Base-by-base conservation (phyloP, 2,113 vertebrate genomes). In the Jaculus jaculus region DNA sequence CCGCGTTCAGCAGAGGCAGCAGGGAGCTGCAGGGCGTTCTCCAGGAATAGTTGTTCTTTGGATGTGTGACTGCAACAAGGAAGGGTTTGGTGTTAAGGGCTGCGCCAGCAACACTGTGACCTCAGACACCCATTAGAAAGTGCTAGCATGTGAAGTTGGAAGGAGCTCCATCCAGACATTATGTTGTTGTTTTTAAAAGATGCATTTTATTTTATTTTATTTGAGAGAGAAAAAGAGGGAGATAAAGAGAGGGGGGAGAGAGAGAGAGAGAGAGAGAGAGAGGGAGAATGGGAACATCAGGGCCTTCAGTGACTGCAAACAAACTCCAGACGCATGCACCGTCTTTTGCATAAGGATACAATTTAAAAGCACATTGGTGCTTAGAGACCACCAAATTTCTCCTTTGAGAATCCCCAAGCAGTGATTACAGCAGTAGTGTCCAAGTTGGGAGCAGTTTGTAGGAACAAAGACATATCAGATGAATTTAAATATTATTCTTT, bases 21-120 rank as follows among this genome's bases (percentile, higher is more conserved):
- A 98, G 78, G 39, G 95, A 93, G 90, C 89, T 97, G 96, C 98
- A 97, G 5, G 98, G 97, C 42, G 98, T 84, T 95, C 98, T 97
- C 68, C 97, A 97, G 94, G 98, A 98, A 58, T 98, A 98, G 96
- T 92, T 98, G 95, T 98, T 98, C 98, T 98, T 98, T 97, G 98
- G 98, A 61, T 98, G 98, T 81, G 98, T 98, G 97, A 98, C 98
- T 98, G 87, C 60, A 95, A 97, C 79, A 51, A 89, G 82, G 75
- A 96, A 95, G 63, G 2, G 58, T 54, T 21, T 24, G 39, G n/a
- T 24, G 10, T 97, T 88, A 92, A 1, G 1, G 39, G 72, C 75
- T 7, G 47, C 54, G 75, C 37, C 34, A 7, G 4, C 4, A 26
- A 34, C 65, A 3, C 13, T 2, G 47, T 54, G 20, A 69, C 54